phyloP scores from a whole-genome alignment of 2,113 vertebrate species.

The Coracopsis vasa region DNA sequence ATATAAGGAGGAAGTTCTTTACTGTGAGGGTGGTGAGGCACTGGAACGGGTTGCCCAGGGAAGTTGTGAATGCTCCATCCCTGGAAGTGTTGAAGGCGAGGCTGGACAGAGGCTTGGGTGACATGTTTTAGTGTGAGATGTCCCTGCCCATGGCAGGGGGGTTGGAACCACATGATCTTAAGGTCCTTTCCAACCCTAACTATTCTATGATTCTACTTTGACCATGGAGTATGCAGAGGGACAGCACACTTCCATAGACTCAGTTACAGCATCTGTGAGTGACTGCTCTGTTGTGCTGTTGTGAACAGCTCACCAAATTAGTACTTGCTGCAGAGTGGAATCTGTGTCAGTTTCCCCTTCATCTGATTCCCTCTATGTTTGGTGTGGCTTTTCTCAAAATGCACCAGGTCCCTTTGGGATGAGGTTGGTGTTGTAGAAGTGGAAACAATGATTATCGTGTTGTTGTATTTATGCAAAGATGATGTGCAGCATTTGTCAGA shows the following conservation, averaged over 20 bases:
- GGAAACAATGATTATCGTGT: neutral
- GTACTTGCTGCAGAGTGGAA: accelerated
- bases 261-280: neutral
- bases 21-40: no score
- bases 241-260: accelerated
- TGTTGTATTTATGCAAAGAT: neutral
- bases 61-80: no score
- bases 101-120: no score
- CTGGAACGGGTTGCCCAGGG: no score
- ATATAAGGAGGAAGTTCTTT: no score
- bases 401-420: neutral
- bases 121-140: no score
- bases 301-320: neutral
- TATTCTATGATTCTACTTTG: neutral
- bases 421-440: neutral
- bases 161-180: no score
- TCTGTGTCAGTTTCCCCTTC: neutral
- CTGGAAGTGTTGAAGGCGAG: no score
- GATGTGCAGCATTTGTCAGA: slow-evolving; percentile 16
- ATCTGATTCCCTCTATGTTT: neutral
- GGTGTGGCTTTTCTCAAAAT: neutral
- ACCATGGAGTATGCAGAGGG: accelerated
- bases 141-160: no score
- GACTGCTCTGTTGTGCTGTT: neutral
- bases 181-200: no score